Base-by-base conservation (phyloP, 2,113 vertebrate species). In the Gnathonemus longibarbis region DNA sequence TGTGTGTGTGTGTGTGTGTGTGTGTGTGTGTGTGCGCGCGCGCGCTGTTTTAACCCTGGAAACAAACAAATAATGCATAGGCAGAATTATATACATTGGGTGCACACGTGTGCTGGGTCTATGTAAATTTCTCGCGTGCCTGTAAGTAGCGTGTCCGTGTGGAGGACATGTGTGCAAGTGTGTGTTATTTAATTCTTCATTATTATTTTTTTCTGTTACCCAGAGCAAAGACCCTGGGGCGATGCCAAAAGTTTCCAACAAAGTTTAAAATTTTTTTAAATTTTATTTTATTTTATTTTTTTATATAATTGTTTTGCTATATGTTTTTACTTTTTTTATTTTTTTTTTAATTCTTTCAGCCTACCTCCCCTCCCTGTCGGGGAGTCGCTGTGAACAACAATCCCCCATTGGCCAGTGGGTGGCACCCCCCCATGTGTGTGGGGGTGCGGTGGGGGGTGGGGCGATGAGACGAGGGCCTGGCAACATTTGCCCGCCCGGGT, bases 401-500 rank as follows among this genome's bases (percentile, higher is more conserved):
- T 92, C 92, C 93, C 94, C 91, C 93, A 91, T 93, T 92, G 95
- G 93, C 90, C 94, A 92, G 93, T 94, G 87, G 92, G 95, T 92
- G 91, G 93, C 93, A 95, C 91, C 91, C 87, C 87, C 92, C 95
- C 92, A 91, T 93, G 91, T 94, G 95, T 94, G 93, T 93, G 89
- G 92, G 94, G 95, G 96, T n/a, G 2, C 94, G 74, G 93, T 1
- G 94, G 94, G 92, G 95, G 94, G 93, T 92, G 90, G 90, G 56
- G 21, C 5, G 24, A 27, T 92, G 80, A 91, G 94, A 95, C 92
- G 95, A 95, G 96, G 50, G 96, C 96, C 96, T 96, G 96, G 95
- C 94, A 94, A 94, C 91, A 91, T 92, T 93, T 93, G 90, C 89
- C 84, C 93, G 95, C 91, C 94, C 95, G 93, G 94, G 94, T 95